Evolutionary conservation across 2,888 invertebrate genomes (phyloP).

Genomic region (Carterocephalus palaemon): DNA sequence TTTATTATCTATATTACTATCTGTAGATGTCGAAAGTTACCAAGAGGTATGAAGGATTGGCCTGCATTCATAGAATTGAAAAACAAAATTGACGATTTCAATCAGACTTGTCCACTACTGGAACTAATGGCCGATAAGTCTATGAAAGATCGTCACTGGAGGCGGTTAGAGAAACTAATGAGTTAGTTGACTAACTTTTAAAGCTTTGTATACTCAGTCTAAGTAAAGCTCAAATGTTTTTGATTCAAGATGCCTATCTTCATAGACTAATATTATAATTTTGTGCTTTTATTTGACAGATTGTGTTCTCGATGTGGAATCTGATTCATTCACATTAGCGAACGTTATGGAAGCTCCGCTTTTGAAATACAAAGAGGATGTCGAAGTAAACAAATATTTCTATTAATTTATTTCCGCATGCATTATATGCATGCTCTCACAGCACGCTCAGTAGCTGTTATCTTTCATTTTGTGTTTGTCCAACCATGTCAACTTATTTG

Average conservation of each 20-base stretch:
- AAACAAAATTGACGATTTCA: slow-evolving; percentile 94
- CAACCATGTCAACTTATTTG: too few relatives aligned
- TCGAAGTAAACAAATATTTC: slow-evolving; percentile 79
- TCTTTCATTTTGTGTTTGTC: too few relatives aligned
- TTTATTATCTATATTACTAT: slow-evolving; percentile 14
- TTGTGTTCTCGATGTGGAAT: slow-evolving; percentile 87
- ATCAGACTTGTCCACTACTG: slow-evolving; percentile 90
- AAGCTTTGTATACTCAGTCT: too few relatives aligned
- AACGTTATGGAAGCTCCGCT: slow-evolving; percentile 92
- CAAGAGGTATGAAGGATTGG: slow-evolving; percentile 92
- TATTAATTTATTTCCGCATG: slow-evolving; percentile 8
- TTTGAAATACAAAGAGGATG: slow-evolving; percentile 89
- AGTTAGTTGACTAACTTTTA: slow-evolving; percentile 39
- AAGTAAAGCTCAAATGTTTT: too few relatives aligned
- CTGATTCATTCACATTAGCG: slow-evolving; percentile 87
- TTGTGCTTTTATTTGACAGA: slow-evolving; percentile 42
- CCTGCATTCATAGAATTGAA: slow-evolving; percentile 91
- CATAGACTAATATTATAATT: slow-evolving; percentile 1
- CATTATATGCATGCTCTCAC: neutral
- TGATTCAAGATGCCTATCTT: too few relatives aligned
- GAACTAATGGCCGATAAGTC: slow-evolving; percentile 93
- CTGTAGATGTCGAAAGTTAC: slow-evolving; percentile 87
- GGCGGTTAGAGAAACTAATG: slow-evolving; percentile 73
- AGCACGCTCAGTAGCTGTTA: too few relatives aligned
- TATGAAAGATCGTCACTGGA: slow-evolving; percentile 91